A percentile compares a stretch with the other conserved stretches of the same genome.
phyloP scores from a whole-genome alignment of 2,113 vertebrate genomes.

The Pristiophorus japonicus region DNA sequence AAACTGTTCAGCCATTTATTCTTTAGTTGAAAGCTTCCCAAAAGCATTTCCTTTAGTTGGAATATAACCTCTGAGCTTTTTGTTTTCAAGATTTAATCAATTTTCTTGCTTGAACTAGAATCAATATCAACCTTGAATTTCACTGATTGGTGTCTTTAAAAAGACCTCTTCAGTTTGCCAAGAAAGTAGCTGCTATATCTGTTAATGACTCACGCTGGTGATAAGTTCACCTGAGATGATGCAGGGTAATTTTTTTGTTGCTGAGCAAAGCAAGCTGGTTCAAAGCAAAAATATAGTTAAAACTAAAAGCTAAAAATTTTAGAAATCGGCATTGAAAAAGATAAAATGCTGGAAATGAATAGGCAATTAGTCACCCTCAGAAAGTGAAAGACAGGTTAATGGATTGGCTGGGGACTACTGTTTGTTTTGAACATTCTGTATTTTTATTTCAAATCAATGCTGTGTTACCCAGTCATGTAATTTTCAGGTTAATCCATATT shows the following conservation, averaged over 20 bases:
- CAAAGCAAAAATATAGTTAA: neutral
- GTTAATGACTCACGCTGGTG: neutral
- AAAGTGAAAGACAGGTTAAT: neutral
- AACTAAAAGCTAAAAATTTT: neutral
- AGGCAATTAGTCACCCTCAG: neutral
- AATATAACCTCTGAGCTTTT: neutral
- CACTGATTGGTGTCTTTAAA: neutral
- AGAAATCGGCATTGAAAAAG: neutral
- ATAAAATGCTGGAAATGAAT: neutral
- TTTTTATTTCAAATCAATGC: neutral
- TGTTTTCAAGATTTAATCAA: slow-evolving; percentile 18
- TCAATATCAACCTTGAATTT: slow-evolving; percentile 12
- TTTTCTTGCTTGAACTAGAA: neutral
- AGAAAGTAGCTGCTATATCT: neutral
- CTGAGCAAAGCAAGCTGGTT: neutral
- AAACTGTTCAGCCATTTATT: neutral
- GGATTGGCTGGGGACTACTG: neutral
- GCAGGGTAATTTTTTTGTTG: neutral
- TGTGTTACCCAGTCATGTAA: neutral
- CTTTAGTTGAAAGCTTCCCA: neutral
- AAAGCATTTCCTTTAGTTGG: neutral
- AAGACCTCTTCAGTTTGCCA: neutral
- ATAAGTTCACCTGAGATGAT: neutral
- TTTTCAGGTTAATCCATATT: neutral
- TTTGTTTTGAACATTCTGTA: neutral